Evolutionary conservation across 2,113 vertebrate genomes (phyloP).

Genomic region (Stegastes partitus): DNA sequence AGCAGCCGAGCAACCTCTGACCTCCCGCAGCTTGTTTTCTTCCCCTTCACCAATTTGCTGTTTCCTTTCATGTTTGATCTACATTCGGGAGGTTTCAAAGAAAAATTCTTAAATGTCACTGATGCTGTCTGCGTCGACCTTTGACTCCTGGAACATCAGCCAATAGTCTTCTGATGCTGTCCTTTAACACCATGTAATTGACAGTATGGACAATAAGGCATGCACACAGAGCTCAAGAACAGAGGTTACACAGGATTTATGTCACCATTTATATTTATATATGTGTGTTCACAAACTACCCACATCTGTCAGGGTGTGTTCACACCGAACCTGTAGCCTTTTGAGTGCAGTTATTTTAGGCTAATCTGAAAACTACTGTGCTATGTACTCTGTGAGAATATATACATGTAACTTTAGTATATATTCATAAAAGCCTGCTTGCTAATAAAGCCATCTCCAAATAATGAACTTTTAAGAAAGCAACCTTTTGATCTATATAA

Average conservation of each 20-base stretch:
- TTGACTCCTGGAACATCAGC: constrained; percentile 19
- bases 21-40: constrained; percentile 36
- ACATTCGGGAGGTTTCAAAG: constrained; percentile 35
- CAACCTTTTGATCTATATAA: too few species aligned
- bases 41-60: not conserved
- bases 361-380: not conserved
- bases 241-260: constrained; percentile 6
- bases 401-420: not conserved
- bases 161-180: constrained; percentile 6
- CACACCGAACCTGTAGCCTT: constrained; percentile 4
- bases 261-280: not conserved
- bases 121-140: constrained; percentile 28
- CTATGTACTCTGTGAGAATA: not conserved
- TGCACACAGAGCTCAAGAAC: not conserved
- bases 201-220: not conserved
- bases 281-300: not conserved
- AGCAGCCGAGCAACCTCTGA: constrained; percentile 54
- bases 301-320: not conserved
- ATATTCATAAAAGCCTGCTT: not conserved
- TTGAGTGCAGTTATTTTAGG: not conserved
- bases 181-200: constrained; percentile 31
- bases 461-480: not conserved
- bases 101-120: constrained; percentile 16
- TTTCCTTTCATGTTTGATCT: constrained; percentile 27
- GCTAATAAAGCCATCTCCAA: fast-evolving